Evolutionary conservation across 2,797 vertebrate species (phyloP), one percentile per base, ranked within the genome.

Genomic region (Coranthus polyacanthus): DNA sequence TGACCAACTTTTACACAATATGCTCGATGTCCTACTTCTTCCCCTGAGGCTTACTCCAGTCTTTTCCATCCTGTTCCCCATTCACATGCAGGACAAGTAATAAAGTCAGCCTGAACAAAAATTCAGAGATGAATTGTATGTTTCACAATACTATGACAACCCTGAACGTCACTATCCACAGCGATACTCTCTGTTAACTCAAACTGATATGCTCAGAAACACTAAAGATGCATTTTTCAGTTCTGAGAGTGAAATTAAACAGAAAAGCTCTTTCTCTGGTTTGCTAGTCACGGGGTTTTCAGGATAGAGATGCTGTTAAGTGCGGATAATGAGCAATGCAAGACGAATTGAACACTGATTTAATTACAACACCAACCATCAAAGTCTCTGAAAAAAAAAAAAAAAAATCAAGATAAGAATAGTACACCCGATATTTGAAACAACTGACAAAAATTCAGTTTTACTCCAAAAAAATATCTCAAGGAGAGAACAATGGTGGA

Each of bases 1-100:
- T 78, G 63, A 43, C 75, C 67, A 79, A 82, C 77, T 84, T 81
- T 67, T 56, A 78, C 67, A 78, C 53, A 43, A 47, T 57, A 70
- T 57, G 26, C 45, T 63, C 66, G 68, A 72, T 79, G 62, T 82
- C 68, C 72, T 24, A 59, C 20, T 80, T 57, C 10, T 0, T 34
- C 50, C 72, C 77, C 52, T 3, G 38, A 62, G 74, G 84, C 44
- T 26, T n/a, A n/a, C n/a, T n/a, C n/a, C n/a, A n/a, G n/a, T 44
- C 67, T 5, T 38, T 15, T 6, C 13, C 50, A 44, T 56, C 51
- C 32, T 68, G 55, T 50, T 29, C 50, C 38, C 49, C 47, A 18
- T 70, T 62, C 65, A 65, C 3, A 22, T 73, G 64, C 70, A 58
- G 26, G n/a, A n/a, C n/a, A n/a, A 68, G 22, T 34, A 18, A 32